Percentiles rank a stretch among this genome's conserved stretches.
Evolutionary conservation across 2,888 invertebrate species (phyloP).

Genomic region (Andrena hattorfiana): DNA sequence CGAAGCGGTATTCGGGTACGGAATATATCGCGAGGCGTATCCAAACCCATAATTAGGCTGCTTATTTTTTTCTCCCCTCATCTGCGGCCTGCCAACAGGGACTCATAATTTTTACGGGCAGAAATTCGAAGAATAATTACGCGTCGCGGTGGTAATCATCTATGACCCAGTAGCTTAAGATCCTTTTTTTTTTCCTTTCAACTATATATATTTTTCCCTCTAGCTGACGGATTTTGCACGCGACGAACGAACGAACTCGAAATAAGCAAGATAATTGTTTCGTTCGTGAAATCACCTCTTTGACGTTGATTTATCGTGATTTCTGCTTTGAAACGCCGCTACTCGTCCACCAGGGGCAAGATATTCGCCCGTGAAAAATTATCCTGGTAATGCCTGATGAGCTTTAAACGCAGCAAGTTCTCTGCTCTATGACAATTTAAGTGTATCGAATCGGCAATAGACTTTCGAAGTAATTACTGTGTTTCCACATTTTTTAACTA

Average conservation of each 20-base stretch:
- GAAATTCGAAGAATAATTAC: conserved; percentile 58
- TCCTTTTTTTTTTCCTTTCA: conserved; percentile 35
- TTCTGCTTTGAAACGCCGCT: conserved; percentile 57
- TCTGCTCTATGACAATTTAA: conserved; percentile 8
- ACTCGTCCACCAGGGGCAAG: conserved; percentile 18
- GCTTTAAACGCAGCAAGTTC: conserved; percentile 7
- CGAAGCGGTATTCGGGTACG: conserved; percentile 15
- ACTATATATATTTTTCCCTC: background rate
- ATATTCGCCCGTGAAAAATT: conserved; percentile 35
- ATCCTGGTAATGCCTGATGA: conserved; percentile 8
- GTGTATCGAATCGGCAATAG: background rate
- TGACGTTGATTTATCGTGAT: conserved; percentile 71
- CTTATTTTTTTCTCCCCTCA: conserved; percentile 13
- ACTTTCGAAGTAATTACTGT: background rate
- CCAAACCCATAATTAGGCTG: conserved; percentile 63
- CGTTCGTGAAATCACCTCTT: conserved; percentile 57
- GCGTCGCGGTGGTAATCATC: conserved; percentile 27
- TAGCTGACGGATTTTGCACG: conserved; percentile 45
- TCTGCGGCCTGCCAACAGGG: background rate
- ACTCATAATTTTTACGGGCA: conserved; percentile 32
- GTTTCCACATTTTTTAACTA: background rate
- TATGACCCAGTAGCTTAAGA: conserved; percentile 37
- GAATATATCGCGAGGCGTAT: conserved; percentile 29
- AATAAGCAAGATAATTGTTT: conserved; percentile 67
- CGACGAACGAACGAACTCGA: conserved; percentile 40